Percentiles rank a stretch among this genome's conserved stretches.
Evolutionary conservation across 2,888 invertebrate genomes (phyloP).

Genomic region (Trypoxylon attenuatum): DNA sequence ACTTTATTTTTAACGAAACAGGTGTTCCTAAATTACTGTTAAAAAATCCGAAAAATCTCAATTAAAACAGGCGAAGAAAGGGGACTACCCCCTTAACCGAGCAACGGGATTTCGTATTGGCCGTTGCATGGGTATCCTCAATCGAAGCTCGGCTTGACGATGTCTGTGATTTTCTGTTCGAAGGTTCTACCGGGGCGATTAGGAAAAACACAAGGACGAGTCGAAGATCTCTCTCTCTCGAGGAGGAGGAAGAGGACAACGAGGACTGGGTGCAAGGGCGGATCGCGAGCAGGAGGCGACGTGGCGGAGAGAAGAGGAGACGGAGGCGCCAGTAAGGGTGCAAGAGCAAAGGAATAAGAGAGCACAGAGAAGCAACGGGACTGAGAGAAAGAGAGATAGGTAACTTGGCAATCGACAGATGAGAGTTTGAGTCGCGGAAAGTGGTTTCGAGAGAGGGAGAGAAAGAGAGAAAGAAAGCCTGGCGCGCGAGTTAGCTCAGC

Average conservation of each 20-base stretch:
- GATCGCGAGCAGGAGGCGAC: background rate
- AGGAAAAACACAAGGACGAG: background rate
- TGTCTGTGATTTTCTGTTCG: constrained; percentile 25
- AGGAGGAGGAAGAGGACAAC: background rate
- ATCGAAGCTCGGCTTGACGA: too few species aligned
- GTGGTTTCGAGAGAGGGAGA: constrained; percentile 47
- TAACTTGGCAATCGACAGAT: constrained; percentile 50
- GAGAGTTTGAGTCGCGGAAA: constrained; percentile 58
- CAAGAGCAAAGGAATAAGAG: constrained; percentile 7
- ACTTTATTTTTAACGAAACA: too few species aligned
- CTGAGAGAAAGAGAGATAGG: constrained; percentile 14
- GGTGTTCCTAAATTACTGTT: too few species aligned
- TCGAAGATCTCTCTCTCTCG: too few species aligned
- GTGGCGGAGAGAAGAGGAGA: background rate
- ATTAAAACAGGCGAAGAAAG: too few species aligned
- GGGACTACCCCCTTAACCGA: too few species aligned
- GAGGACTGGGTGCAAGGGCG: background rate
- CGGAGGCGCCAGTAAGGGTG: background rate
- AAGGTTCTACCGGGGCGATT: constrained; percentile 26
- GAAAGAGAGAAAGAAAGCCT: background rate
- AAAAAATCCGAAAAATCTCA: too few species aligned
- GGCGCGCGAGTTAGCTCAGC: constrained; percentile 26
- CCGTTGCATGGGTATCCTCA: too few species aligned
- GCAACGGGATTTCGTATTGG: too few species aligned
- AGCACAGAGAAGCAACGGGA: constrained; percentile 6